Conservation (phyloP, 1,140 invertebrate genomes). For the Aphis gossypii region DNA sequence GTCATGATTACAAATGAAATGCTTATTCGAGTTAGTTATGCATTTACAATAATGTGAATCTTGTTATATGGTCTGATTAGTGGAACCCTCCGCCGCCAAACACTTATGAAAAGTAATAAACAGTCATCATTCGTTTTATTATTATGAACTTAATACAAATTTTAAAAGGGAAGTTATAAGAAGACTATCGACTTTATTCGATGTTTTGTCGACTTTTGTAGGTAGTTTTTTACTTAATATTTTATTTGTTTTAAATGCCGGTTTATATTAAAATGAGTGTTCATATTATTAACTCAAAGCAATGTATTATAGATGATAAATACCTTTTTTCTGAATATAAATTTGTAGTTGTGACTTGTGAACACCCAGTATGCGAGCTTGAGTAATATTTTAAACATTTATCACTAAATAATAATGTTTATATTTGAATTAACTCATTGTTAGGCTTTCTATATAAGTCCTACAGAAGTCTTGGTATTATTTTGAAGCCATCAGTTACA, state of each 20-base stretch:
- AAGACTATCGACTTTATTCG: background rate
- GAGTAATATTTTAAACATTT: background rate
- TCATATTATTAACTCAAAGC: background rate
- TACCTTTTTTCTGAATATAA: background rate
- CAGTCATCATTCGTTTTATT: conserved; percentile 4
- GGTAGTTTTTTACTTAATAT: background rate
- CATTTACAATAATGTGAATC: conserved; percentile 18
- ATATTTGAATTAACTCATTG: background rate
- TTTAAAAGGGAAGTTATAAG: background rate
- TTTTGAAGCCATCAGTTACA: conserved; percentile 4
- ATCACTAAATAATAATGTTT: background rate
- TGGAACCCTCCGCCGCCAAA: background rate
- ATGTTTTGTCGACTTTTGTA: background rate
- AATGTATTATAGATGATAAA: background rate
- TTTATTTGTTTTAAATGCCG: background rate
- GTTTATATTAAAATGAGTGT: background rate
- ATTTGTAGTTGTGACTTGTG: background rate
- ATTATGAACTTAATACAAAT: background rate
- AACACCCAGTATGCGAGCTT: background rate
- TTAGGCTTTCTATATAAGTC: background rate
- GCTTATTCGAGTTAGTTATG: background rate
- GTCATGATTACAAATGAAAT: conserved; percentile 47
- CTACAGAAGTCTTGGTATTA: background rate
- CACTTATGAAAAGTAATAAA: background rate
- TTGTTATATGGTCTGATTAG: conserved; percentile 28